Base-by-base conservation (phyloP, 2,888 invertebrate genomes). In the Dexiosoma caninum region DNA sequence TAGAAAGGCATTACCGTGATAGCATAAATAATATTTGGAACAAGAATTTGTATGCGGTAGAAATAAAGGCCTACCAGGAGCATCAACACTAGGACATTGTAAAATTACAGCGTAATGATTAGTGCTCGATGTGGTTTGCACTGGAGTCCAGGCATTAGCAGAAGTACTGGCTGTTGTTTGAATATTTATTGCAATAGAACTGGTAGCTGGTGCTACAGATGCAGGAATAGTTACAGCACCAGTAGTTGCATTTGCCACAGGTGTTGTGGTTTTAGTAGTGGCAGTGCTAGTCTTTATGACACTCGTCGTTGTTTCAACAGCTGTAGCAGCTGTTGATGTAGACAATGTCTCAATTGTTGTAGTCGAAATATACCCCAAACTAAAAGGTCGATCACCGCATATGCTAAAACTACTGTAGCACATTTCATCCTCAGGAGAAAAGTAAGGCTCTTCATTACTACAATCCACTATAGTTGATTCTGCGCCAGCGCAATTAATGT, bases 11-110 rank as follows among this genome's bases (percentile, higher is more conserved):
- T 72, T 64, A 5, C 87, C 87, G 40, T 85, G 85, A 72, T 86
- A 88, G 77, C 89, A 90, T 30, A 89, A 84, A 49, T 84, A 89
- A 75, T 88, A 89, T 32, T 87, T 85, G 0, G 86, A 84, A 75
- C 89, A 89, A 32, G 86, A 86, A 7, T 84, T 83, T 0, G 84
- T 74, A 78, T 85, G 85, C 9, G 89, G 71, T n/a, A 89, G 37
- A 32, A 88, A 84, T 14, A 86, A 84, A 6, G 89, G 85, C 27
- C 84, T 84, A 12, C 51, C 40, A 3, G 84, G 84, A 72, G 85
- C 84, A 53, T 89, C 88, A 2, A 80, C 30, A 1, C 32, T 19
- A 2, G 89, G 88, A 40, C 89, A 89, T 3, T 37, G 14, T 10
- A 32, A 60, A 9, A 49, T n/a, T 7, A 69, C 55, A 3, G 35